Evolutionary conservation across 1,140 invertebrate genomes (phyloP), one percentile per base, ranked within the genome.

Genomic region (Fopius arisanus): DNA sequence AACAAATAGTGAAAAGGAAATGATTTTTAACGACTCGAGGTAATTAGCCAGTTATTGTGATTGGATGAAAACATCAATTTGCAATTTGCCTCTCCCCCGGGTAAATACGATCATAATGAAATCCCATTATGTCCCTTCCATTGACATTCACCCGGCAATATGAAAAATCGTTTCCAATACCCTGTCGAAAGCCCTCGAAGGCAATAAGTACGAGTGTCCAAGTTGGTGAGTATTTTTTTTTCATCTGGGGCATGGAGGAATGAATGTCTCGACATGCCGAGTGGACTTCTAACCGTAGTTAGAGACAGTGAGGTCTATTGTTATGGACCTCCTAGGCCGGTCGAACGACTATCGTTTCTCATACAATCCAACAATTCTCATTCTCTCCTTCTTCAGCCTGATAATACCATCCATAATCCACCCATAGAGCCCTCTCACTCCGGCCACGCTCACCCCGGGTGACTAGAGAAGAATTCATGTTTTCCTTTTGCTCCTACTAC

Each of bases 291-390:
- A 59, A 59, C 54, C 54, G 54, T 59, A 59, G 54, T 59, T 59
- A 59, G 54, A 59, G 54, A 59, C 54, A 59, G 54, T 59, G 54
- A 59, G 54, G 54, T 26, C 54, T 59, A 59, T 59, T 59, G 54
- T 59, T 59, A 59, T 59, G 54, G 54, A 59, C 54, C 54, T 59
- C 54, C 54, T 59, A 59, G 54, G 54, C 54, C 54, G 54, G 16
- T 59, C 54, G 19, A 59, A 59, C 54, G 54, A 59, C 54, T 59
- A 59, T 59, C 54, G 54, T 59, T 59, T 59, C 54, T 59, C 54
- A 59, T 59, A 59, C 54, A 59, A 59, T 59, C 54, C 54, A 59
- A 59, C 54, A 59, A 26, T 59, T 59, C 54, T 59, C 54, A 59
- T 59, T 59, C 54, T 59, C 54, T 59, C 54, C 54, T 59, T 59